phyloP scores from a whole-genome alignment of 1,140 invertebrate species.

The Macrobrachium nipponense region DNA sequence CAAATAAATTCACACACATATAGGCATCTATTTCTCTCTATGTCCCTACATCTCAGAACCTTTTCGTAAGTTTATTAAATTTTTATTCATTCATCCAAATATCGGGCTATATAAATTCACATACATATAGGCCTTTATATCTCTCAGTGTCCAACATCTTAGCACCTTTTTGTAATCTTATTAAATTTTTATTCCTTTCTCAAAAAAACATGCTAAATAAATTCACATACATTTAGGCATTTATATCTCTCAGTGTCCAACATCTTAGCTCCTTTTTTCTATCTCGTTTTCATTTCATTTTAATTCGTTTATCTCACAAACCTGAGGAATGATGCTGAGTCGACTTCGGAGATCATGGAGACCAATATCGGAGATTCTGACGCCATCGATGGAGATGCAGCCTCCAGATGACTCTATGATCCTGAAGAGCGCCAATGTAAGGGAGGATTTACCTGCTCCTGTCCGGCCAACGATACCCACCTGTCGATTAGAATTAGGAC shows the following conservation, averaged over 20 bases:
- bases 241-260: neutral
- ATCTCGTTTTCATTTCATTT: too few species aligned
- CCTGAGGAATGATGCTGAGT: slow-evolving; percentile 91
- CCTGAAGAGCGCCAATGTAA: slow-evolving; percentile 85
- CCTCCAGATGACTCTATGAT: slow-evolving; percentile 79
- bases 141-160: too few species aligned
- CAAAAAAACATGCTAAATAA: neutral
- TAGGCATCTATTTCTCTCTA: too few species aligned
- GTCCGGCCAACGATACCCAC: slow-evolving; percentile 85
- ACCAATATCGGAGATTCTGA: slow-evolving; percentile 86
- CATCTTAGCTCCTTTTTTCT: too few species aligned
- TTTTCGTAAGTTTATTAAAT: too few species aligned
- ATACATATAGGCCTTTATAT: slow-evolving; percentile 6
- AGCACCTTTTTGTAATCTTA: too few species aligned
- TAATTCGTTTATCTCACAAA: slow-evolving; percentile 65
- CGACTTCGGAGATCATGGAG: slow-evolving; percentile 86
- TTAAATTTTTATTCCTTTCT: too few species aligned
- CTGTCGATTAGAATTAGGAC: slow-evolving; percentile 56
- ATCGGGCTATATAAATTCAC: neutral
- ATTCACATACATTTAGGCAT: neutral
- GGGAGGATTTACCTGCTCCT: slow-evolving; percentile 86
- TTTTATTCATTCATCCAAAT: too few species aligned
- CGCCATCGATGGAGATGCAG: slow-evolving; percentile 87
- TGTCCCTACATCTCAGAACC: too few species aligned
- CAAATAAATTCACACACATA: too few species aligned